Base-by-base conservation (phyloP, 2,888 invertebrate species). In the Latrodectus elegans region DNA sequence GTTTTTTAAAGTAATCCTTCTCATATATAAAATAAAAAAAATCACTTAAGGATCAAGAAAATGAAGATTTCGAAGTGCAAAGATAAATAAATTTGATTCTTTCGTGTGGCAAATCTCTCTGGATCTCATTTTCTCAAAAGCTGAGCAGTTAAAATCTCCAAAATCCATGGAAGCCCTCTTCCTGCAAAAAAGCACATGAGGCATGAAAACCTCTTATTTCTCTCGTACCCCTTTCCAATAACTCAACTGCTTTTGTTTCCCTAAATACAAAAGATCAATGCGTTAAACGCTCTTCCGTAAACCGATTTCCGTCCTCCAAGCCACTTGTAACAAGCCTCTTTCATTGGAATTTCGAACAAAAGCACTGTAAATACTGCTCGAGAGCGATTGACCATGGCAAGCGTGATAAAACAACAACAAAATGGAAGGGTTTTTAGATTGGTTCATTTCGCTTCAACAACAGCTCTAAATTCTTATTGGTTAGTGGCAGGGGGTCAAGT, bases 201-300 rank as follows among this genome's bases (percentile, higher is more conserved):
- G 14, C 60, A n/a, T 60, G 60, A 60, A 60, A 11, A n/a, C 12
- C 60, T 60, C n/a, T 60, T 60, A 2, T 55, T 55, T 55, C n/a
- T 60, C 6, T 11, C 6, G 14, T 60, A n/a, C 12, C 15, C 60
- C 10, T 15, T n/a, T 15, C 14, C 60, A 60, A 60, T 60, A 60
- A n/a, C 60, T 60, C 60, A 55, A 55, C 55, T 60, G 60, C 60
- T 60, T 60, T 60, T 60, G 60, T n/a, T 60, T 60, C 60, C n/a
- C 60, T n/a, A 60, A 60, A 60, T 60, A 11, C 60, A n/a, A 22
- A 22, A 60, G 60, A 60, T 60, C 60, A 60, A 60, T 60, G n/a
- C 60, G 60, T 60, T 60, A 60, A 60, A 60, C n/a, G 6, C 8
- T 60, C n/a, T 60, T 15, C 60, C 12, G 60, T 15, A 60, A 60